These are phyloP conservation scores for Orthosia incerta DNA, from an alignment of 2,888 invertebrate species.

Conservation along the genomic window DNA sequence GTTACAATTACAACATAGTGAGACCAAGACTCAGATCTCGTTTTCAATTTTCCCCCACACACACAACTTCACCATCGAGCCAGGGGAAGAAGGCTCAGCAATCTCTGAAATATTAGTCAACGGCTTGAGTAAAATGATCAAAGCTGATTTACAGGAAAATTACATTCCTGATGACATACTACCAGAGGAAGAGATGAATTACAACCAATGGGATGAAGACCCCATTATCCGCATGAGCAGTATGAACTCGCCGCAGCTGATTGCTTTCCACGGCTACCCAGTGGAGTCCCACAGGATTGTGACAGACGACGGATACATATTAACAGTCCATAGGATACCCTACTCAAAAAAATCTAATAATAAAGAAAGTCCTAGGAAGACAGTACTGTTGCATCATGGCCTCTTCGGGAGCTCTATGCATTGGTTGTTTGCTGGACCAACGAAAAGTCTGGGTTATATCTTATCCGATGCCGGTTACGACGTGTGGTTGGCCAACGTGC, in stretches of 20 bases:
- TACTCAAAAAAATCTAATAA: slow-evolving; percentile 82
- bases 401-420: slow-evolving; percentile 94
- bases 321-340: slow-evolving; percentile 96
- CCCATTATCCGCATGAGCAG: slow-evolving; percentile 81
- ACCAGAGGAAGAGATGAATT: slow-evolving; percentile 67
- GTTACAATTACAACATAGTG: slow-evolving; percentile 72
- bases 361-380: slow-evolving; percentile 80
- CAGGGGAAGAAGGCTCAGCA: not conserved
- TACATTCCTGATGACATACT: slow-evolving; percentile 78
- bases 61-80: not conserved
- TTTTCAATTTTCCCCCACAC: too few species aligned
- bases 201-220: slow-evolving; percentile 76
- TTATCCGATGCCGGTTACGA: slow-evolving; percentile 93
- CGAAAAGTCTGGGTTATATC: slow-evolving; percentile 92
- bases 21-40: slow-evolving; percentile 63
- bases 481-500: slow-evolving; percentile 96
- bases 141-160: slow-evolving; percentile 69
- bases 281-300: slow-evolving; percentile 93
- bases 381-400: slow-evolving; percentile 95
- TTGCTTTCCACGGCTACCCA: slow-evolving; percentile 92
- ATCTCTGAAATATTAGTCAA: not conserved
- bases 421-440: slow-evolving; percentile 93
- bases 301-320: slow-evolving; percentile 96
- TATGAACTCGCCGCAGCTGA: slow-evolving; percentile 79
- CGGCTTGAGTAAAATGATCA: not conserved